Base-by-base conservation (phyloP, 2,888 invertebrate species). In the Sipha maydis region DNA sequence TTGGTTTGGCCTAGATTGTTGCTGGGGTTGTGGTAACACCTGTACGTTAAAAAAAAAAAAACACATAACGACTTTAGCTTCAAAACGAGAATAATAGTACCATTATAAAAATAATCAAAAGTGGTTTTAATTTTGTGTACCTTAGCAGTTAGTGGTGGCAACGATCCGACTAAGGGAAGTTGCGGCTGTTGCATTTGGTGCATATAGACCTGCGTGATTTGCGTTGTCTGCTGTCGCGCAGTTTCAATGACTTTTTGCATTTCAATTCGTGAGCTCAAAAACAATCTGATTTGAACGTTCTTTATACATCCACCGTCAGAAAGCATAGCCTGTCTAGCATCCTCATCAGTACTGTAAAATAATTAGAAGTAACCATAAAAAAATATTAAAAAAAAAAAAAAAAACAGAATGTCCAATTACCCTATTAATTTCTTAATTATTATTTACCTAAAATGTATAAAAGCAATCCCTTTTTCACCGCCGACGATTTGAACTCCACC, bases 401-500 rank as follows among this genome's bases (percentile, higher is more conserved):
- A n/a, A n/a, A n/a, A n/a, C n/a, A n/a, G n/a, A n/a, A n/a, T n/a
- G n/a, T n/a, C n/a, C n/a, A n/a, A n/a, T n/a, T n/a, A n/a, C n/a
- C n/a, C n/a, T n/a, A n/a, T n/a, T n/a, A n/a, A n/a, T n/a, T n/a
- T n/a, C n/a, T n/a, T n/a, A n/a, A n/a, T n/a, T n/a, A n/a, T n/a
- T n/a, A n/a, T n/a, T 93, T 96, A 97, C 97, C 97, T 97, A 95
- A 99, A 99, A 91, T 99, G 99, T 93, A 99, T 99, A 94, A 99
- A 99, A 90, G 99, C 99, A 94, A 99, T 99, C 91, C 99, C 99
- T 91, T 97, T 95, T 92, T 98, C 98, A 90, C 99, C 99, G 91
- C 99, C 99, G 92, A 99, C 98, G 92, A 99, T 99, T 99, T 90
- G 98, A 96, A 98, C 89, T n/a, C n/a, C n/a, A n/a, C n/a, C n/a